Base-by-base conservation (phyloP, 2,113 vertebrate genomes). In the Hepsetus odoe region DNA sequence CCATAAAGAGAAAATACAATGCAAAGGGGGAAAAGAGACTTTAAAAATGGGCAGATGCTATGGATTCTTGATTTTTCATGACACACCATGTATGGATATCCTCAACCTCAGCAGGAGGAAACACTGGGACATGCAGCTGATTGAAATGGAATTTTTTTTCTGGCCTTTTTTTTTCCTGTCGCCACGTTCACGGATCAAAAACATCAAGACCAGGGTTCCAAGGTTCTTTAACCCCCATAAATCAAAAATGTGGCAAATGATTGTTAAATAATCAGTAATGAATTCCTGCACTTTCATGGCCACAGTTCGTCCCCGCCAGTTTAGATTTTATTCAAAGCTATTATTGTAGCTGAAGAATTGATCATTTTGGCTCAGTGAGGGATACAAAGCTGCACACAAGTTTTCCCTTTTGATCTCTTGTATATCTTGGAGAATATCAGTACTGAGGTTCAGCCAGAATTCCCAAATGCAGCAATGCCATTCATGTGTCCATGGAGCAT, bases 341-440 rank as follows among this genome's bases (percentile, higher is more conserved):
- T 26, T 67, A 73, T 73, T 44, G 2, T 42, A 70, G 71, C 66
- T 73, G 44, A 46, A 46, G 64, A n/a, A 35, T 38, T 28, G 12
- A 1, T 80, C 66, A 82, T 84, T 86, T 62, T 62, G 32, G 61
- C 33, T 32, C 10, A 38, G 46, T n/a, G 62, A 64, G 72, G 84
- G 67, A 55, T 87, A 85, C 85, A 87, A 87, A 65, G 84, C 56
- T 59, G 85, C 69, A 86, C 84, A 71, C 10, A 4, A 77, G 72
- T 51, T 76, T 80, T 73, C 85, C 79, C 79, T 44, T 85, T 74
- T 72, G 82, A 87, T 83, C 74, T 11, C 64, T 90, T 89, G 86
- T 87, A 85, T 87, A 85, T 24, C n/a, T 55, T 55, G 51, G 51
- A 24, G 24, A 55, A 24, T 55, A 22, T 55, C 51, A 89, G 66